A percentile compares a stretch with the other conserved stretches of the same genome.
Evolutionary conservation across 2,113 vertebrate species (phyloP).

Genomic region (Sakesphorus luctuosus): DNA sequence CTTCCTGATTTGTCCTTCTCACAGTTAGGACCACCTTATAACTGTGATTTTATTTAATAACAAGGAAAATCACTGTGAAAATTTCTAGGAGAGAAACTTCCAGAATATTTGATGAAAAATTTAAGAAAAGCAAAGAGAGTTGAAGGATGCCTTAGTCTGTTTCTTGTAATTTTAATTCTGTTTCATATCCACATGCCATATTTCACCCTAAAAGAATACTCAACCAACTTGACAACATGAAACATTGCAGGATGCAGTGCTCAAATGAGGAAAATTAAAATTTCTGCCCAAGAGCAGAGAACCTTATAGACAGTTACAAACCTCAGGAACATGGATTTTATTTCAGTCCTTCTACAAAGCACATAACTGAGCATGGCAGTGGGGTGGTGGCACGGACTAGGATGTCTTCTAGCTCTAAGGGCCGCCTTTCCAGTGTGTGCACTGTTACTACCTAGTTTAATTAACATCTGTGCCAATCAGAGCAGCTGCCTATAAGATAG

Average conservation of each 20-base stretch:
- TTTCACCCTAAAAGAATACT: not conserved
- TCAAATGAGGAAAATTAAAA: not conserved
- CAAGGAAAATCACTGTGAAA: not conserved
- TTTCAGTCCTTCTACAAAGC: not conserved
- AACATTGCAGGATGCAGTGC: not conserved
- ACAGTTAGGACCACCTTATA: not conserved
- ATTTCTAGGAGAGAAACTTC: not conserved
- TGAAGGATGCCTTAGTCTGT: not conserved
- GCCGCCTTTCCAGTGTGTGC: not conserved
- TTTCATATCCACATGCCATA: not conserved
- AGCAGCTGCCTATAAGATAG: constrained; percentile 58
- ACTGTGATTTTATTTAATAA: not conserved
- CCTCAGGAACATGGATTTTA: not conserved
- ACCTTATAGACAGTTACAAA: not conserved
- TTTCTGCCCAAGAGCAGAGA: not conserved
- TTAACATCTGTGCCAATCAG: constrained; percentile 71
- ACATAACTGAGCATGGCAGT: accelerated
- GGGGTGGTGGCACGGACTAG: not conserved
- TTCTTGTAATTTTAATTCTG: not conserved
- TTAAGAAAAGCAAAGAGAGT: not conserved
- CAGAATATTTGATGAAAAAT: not conserved
- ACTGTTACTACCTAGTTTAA: constrained; percentile 63
- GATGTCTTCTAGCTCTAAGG: constrained; percentile 19
- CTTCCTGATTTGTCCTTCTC: not conserved
- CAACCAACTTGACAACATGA: not conserved